A percentile compares a stretch with the other conserved stretches of the same genome.
phyloP scores from a whole-genome alignment of 2,888 invertebrate species.

The Andrena minutula region DNA sequence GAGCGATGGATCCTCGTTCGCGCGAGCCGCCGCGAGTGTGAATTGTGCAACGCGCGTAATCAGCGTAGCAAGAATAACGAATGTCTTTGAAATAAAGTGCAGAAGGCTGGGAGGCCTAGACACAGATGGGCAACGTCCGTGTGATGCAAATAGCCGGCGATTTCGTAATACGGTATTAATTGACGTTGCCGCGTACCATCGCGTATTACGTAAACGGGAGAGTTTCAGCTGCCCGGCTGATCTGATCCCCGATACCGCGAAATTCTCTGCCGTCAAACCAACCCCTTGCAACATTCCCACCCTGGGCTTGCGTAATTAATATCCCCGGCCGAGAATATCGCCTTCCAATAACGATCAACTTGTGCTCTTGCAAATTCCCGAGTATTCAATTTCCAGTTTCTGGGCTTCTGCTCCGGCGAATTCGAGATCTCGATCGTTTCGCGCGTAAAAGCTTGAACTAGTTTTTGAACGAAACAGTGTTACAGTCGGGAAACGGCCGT shows the following conservation, averaged over 20 bases:
- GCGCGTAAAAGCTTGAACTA: neutral
- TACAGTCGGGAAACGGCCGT: too few relatives aligned
- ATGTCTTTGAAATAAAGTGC: slow-evolving; percentile 58
- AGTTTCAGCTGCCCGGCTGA: slow-evolving; percentile 50
- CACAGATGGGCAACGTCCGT: slow-evolving; percentile 77
- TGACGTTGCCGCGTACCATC: slow-evolving; percentile 65
- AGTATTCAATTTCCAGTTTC: too few relatives aligned
- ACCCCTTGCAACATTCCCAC: neutral
- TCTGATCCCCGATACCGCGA: slow-evolving; percentile 11
- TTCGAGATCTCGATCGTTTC: too few relatives aligned
- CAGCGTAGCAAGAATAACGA: slow-evolving; percentile 58
- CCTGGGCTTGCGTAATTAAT: neutral
- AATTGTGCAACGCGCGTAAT: slow-evolving; percentile 60
- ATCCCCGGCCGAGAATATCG: neutral
- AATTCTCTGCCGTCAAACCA: neutral
- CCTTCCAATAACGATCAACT: neutral
- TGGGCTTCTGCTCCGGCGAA: too few relatives aligned
- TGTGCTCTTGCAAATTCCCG: neutral
- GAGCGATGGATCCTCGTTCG: neutral
- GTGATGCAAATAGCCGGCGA: slow-evolving; percentile 77
- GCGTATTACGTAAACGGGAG: slow-evolving; percentile 61
- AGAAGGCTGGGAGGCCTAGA: slow-evolving; percentile 74
- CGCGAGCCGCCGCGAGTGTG: slow-evolving; percentile 24
- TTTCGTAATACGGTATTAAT: slow-evolving; percentile 78
- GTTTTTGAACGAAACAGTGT: neutral